Conservation (phyloP, 2,113 vertebrate genomes). For the Fregetta grallaria region DNA sequence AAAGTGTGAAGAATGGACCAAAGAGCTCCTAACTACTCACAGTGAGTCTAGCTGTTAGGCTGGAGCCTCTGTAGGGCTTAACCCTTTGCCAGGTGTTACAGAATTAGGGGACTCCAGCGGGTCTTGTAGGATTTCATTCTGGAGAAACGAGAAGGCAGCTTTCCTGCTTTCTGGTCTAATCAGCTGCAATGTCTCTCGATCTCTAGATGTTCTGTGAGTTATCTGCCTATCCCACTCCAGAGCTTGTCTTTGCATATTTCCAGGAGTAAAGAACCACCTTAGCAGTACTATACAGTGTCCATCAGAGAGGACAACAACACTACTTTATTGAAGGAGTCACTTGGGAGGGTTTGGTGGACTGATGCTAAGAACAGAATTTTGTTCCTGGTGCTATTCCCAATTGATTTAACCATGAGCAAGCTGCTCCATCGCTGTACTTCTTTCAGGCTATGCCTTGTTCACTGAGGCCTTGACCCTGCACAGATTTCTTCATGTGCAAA, state of each 20-base stretch:
- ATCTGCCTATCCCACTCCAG: background rate
- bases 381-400: background rate
- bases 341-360: background rate
- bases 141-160: background rate
- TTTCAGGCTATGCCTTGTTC: background rate
- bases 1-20: slow-evolving; percentile 58
- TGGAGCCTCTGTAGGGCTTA: slow-evolving; percentile 13
- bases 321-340: background rate
- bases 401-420: background rate
- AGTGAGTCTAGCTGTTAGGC: background rate
- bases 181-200: background rate
- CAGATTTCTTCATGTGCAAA: background rate
- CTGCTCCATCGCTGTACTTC: background rate
- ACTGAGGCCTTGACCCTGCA: background rate
- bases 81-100: slow-evolving; percentile 6
- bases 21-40: slow-evolving; percentile 20
- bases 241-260: background rate
- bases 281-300: background rate
- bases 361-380: background rate
- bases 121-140: background rate
- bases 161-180: background rate
- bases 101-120: background rate
- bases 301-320: background rate
- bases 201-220: background rate
- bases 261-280: background rate